Evolutionary conservation across 2,797 vertebrate genomes (phyloP).

Genomic region (Arctocebus calabarensis): DNA sequence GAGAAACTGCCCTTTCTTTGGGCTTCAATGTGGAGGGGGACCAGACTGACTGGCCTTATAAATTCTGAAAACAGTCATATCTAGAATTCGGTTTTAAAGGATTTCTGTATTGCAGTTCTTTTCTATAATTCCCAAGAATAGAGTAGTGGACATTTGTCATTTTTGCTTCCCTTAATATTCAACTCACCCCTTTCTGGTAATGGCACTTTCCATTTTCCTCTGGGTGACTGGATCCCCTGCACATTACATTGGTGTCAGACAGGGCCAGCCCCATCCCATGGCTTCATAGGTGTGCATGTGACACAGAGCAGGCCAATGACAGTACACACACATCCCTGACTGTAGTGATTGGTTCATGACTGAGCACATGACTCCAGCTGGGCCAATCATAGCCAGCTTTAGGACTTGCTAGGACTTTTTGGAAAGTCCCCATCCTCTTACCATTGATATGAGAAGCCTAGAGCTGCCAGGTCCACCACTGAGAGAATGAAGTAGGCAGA

Average conservation of each 20-base stretch:
- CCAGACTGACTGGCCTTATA: neutral
- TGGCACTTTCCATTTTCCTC: neutral
- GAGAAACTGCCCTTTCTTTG: neutral
- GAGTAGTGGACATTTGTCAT: neutral
- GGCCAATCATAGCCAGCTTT: neutral
- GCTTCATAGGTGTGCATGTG: neutral
- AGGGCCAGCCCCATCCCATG: no score
- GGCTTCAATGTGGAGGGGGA: neutral
- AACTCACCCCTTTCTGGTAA: neutral
- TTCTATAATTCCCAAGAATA: neutral
- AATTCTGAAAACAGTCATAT: neutral
- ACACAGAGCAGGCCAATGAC: neutral
- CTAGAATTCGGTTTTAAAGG: neutral
- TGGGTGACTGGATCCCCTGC: neutral
- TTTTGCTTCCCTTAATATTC: neutral
- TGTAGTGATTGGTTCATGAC: neutral
- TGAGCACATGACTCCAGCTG: neutral
- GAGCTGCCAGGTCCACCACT: neutral
- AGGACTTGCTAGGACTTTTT: neutral
- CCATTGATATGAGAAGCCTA: neutral
- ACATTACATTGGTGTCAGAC: neutral
- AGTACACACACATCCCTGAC: no score
- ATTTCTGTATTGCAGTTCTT: neutral
- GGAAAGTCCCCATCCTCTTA: neutral
- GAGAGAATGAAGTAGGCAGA: neutral